Conservation (phyloP, 2,797 vertebrate species). For the Esox lucius region DNA sequence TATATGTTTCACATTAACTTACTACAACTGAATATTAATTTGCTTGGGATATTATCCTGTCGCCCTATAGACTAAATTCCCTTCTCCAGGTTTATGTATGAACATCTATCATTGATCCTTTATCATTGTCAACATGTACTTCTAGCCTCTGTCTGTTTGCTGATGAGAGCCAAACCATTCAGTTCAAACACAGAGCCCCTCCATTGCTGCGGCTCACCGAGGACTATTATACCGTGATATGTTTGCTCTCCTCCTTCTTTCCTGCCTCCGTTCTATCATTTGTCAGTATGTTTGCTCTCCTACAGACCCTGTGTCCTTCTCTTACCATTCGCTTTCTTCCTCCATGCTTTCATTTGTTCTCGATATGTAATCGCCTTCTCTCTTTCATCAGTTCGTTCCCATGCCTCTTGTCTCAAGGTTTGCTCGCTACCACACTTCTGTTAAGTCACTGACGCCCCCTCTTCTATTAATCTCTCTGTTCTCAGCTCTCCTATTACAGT, state of each 20-base stretch:
- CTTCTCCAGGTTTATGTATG: neutral
- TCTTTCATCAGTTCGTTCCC: too few species aligned
- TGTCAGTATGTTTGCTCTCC: neutral
- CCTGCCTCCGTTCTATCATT: neutral
- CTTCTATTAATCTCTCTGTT: neutral
- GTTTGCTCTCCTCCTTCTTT: slow-evolving; percentile 24
- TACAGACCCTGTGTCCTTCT: neutral
- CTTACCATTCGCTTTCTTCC: neutral
- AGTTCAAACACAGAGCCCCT: slow-evolving; percentile 24
- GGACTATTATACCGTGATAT: slow-evolving; percentile 30
- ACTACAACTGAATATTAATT: too few species aligned
- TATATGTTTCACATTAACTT: too few species aligned
- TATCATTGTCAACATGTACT: neutral
- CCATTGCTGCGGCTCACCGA: neutral
- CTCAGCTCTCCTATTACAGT: neutral
- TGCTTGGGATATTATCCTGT: neutral
- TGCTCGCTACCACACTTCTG: neutral
- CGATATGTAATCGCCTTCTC: neutral
- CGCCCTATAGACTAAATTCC: neutral
- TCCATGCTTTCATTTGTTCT: neutral
- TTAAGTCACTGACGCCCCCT: neutral
- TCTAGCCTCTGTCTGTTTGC: neutral
- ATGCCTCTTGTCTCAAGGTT: neutral
- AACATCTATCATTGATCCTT: neutral
- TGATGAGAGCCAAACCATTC: slow-evolving; percentile 24